These are phyloP conservation scores for Rhinogobio ventralis DNA, from an alignment of 2,797 vertebrate genomes.

Conservation along the genomic window DNA sequence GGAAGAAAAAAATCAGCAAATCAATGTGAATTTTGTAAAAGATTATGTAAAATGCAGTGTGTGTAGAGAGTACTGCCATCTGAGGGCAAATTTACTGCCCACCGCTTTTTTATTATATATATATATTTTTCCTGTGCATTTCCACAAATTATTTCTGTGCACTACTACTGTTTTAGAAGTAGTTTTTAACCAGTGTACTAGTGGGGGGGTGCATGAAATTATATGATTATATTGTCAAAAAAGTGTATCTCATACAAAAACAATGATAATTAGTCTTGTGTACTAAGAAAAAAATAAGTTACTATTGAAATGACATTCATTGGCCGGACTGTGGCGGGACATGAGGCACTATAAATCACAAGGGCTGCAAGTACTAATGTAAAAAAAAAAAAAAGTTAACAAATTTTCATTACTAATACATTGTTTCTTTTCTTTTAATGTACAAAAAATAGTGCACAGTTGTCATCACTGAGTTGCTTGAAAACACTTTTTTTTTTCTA, in stretches of 20 bases:
- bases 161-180: background rate
- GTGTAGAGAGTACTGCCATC: background rate
- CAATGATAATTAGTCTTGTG: background rate
- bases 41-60: background rate
- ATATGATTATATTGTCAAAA: background rate
- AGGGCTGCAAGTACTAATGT: background rate
- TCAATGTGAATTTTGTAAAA: background rate
- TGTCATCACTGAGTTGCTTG: constrained; percentile 11
- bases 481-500: background rate
- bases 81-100: background rate
- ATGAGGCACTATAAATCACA: constrained; percentile 9
- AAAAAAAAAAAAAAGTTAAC: background rate
- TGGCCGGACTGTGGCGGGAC: constrained; percentile 25
- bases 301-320: constrained; percentile 47
- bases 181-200: background rate
- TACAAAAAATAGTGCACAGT: constrained; percentile 27
- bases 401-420: background rate
- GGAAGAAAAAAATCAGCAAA: background rate
- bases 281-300: background rate
- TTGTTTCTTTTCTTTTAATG: background rate
- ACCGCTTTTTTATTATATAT: background rate
- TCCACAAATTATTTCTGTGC: background rate
- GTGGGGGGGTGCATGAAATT: background rate
- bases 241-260: background rate
- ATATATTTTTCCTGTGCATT: background rate